Evolutionary conservation across 2,113 vertebrate genomes (phyloP).

Genomic region (Sebastes fasciatus): DNA sequence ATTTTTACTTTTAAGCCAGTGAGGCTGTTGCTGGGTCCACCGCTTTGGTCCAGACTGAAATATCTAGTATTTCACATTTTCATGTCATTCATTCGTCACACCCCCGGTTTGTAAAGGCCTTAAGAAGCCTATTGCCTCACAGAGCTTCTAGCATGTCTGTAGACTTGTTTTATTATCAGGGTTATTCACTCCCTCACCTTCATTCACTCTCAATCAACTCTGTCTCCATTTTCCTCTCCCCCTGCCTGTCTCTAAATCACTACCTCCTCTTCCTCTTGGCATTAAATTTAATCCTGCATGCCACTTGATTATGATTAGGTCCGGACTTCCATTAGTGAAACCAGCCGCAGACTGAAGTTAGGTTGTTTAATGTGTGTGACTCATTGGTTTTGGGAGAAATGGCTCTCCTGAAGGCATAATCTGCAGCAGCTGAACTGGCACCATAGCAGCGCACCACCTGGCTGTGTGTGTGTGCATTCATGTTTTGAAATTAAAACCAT

Average conservation of each 20-base stretch:
- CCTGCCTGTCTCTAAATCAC: slow-evolving; percentile 21
- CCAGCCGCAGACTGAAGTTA: slow-evolving; percentile 27
- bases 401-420: slow-evolving; percentile 14
- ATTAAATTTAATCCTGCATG: slow-evolving; percentile 22
- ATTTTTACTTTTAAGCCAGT: not conserved
- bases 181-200: not conserved
- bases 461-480: slow-evolving; percentile 14
- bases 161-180: not conserved
- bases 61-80: not conserved
- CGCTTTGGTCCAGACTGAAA: not conserved
- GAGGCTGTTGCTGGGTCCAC: not conserved
- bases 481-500: slow-evolving; percentile 45
- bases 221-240: no score
- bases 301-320: slow-evolving; percentile 37
- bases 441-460: slow-evolving; percentile 5
- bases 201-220: not conserved
- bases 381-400: slow-evolving; percentile 36
- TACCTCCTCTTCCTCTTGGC: slow-evolving; percentile 8
- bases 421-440: slow-evolving; percentile 37
- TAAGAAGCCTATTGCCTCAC: not conserved
- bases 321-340: slow-evolving; percentile 31
- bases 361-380: slow-evolving; percentile 47
- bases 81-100: no score
- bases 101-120: no score
- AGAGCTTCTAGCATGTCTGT: not conserved